phyloP scores from a whole-genome alignment of 2,113 vertebrate species.

The Sitta europaea region DNA sequence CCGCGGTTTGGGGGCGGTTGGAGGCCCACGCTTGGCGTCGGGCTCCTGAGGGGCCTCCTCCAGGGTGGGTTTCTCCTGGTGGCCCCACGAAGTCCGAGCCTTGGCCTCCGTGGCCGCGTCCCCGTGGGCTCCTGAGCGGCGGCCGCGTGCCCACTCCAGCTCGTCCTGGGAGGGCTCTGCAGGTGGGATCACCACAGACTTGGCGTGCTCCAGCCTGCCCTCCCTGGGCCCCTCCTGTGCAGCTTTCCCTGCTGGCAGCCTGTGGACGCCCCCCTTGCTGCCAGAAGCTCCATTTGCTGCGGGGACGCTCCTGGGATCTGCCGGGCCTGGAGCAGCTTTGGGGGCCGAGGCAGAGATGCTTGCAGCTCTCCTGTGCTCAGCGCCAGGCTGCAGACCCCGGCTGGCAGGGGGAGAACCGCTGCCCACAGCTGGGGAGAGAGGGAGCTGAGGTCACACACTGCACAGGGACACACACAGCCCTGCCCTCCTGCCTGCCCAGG shows the following conservation, averaged over 20 bases:
- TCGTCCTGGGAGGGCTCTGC: conserved; percentile 63
- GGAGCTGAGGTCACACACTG: fast-evolving
- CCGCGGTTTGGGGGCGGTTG: conserved; percentile 80
- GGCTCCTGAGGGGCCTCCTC: conserved; percentile 32
- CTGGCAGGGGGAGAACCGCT: neutral
- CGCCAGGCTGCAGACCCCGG: neutral
- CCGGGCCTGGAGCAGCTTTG: conserved; percentile 40
- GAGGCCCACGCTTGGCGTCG: conserved; percentile 60
- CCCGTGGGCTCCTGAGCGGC: neutral
- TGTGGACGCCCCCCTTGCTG: fast-evolving
- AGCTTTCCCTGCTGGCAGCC: neutral
- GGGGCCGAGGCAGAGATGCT: conserved; percentile 46
- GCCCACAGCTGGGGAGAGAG: conserved; percentile 61
- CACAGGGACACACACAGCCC: fast-evolving
- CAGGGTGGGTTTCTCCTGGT: neutral
- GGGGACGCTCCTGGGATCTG: conserved; percentile 29
- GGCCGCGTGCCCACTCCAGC: neutral
- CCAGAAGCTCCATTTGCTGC: neutral
- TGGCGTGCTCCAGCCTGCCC: neutral
- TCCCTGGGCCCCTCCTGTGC: neutral
- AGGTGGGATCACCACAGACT: conserved; percentile 19
- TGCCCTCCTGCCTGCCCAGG: too few relatives aligned
- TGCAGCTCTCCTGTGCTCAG: neutral
- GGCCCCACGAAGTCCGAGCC: neutral
- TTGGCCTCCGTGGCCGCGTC: neutral